phyloP scores from a whole-genome alignment of 2,797 vertebrate genomes.

The Australoheros facetus region DNA sequence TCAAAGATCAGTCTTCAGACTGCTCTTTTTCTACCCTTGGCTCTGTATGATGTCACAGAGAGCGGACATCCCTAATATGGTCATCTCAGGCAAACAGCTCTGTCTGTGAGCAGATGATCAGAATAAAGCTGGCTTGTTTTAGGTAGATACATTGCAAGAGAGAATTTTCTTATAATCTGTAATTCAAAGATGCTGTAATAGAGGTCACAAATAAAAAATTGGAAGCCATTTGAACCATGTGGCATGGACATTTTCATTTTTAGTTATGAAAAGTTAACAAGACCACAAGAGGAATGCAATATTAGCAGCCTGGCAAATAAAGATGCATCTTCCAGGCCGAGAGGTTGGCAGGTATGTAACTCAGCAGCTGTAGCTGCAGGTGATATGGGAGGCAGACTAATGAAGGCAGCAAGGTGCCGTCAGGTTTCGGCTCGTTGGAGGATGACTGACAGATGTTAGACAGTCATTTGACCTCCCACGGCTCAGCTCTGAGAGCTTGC shows the following conservation, averaged over 20 bases:
- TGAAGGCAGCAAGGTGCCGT: constrained; percentile 44
- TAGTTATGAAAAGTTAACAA: not conserved
- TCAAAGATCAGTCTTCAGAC: too few relatives aligned
- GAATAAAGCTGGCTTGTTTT: too few relatives aligned
- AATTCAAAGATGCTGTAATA: not conserved
- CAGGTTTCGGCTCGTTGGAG: constrained; percentile 51
- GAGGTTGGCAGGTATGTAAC: constrained; percentile 42
- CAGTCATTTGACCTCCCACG: constrained; percentile 57
- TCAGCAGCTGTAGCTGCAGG: constrained; percentile 33
- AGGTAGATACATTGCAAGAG: not conserved
- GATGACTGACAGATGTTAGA: constrained; percentile 65
- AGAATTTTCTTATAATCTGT: not conserved
- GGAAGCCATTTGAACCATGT: not conserved
- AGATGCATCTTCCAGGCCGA: constrained; percentile 30
- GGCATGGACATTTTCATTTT: not conserved
- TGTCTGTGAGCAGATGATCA: not conserved
- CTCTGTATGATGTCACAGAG: too few relatives aligned
- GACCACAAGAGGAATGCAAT: not conserved
- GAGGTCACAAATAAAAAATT: not conserved
- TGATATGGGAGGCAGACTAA: constrained; percentile 53
- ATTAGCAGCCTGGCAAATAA: constrained; percentile 7
- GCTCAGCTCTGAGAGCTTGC: constrained; percentile 17
- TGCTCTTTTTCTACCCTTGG: too few relatives aligned
- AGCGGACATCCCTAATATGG: too few relatives aligned
- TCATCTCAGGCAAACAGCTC: too few relatives aligned